Conservation (phyloP, 2,113 vertebrate species). For the Centropristis striata region DNA sequence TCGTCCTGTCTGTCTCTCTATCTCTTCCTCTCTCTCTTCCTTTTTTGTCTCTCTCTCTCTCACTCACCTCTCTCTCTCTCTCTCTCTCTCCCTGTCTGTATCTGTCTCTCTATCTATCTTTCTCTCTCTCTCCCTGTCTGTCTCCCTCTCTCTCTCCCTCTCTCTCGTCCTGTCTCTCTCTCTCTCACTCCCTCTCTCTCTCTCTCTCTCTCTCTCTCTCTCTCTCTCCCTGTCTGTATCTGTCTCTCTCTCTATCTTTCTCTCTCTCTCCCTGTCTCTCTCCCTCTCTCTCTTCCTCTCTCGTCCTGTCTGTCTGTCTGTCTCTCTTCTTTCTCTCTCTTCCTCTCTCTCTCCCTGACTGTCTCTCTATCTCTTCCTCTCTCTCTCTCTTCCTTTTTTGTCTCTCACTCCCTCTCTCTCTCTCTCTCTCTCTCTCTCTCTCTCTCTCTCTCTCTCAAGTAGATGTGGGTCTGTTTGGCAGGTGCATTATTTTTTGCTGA, state of each 20-base stretch:
- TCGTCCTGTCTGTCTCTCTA: conserved; percentile 68
- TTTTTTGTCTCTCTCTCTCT: conserved; percentile 44
- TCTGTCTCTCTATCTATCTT: too few relatives aligned
- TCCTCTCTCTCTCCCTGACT: too few relatives aligned
- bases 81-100: conserved; percentile 24
- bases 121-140: conserved; percentile 58
- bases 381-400: too few relatives aligned
- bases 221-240: too few relatives aligned
- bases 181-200: too few relatives aligned
- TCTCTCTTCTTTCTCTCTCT: conserved; percentile 45
- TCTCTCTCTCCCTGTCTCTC: conserved; percentile 58
- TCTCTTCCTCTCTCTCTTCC: conserved; percentile 23
- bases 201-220: conserved; percentile 48
- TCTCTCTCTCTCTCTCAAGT: conserved; percentile 25
- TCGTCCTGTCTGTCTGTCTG: too few relatives aligned
- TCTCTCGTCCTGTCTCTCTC: too few relatives aligned
- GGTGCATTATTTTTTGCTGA: conserved; percentile 63
- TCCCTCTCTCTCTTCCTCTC: conserved; percentile 33
- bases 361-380: too few relatives aligned
- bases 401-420: too few relatives aligned
- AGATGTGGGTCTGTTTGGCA: conserved; percentile 51
- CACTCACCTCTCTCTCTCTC: conserved; percentile 60
- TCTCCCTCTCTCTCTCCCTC: conserved; percentile 29
- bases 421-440: conserved; percentile 58
- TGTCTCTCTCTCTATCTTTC: too few relatives aligned